Evolutionary conservation across 2,888 invertebrate species (phyloP).

Genomic region (Drosophila picticornis): DNA sequence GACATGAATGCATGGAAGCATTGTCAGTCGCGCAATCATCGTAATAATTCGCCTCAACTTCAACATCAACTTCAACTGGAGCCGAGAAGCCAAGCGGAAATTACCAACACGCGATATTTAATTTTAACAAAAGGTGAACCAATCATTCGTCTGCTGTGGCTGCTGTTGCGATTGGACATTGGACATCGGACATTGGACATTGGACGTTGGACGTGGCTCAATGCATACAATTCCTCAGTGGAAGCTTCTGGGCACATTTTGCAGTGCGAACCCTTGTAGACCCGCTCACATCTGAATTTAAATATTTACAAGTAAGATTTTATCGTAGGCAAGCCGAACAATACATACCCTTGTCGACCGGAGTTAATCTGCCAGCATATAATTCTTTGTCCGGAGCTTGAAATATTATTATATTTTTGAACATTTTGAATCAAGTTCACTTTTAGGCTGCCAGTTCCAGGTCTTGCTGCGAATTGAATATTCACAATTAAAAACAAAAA

Average conservation of each 20-base stretch:
- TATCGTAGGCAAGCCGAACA: neutral
- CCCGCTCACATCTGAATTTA: slow-evolving; percentile 2
- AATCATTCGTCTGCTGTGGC: slow-evolving; percentile 71
- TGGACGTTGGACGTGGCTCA: slow-evolving; percentile 13
- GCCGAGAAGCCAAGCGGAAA: slow-evolving; percentile 81
- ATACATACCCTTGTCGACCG: neutral
- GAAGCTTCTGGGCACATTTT: slow-evolving; percentile 38
- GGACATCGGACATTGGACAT: neutral
- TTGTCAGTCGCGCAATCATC: slow-evolving; percentile 80
- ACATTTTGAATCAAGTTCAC: neutral
- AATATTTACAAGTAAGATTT: neutral
- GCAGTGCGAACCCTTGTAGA: slow-evolving; percentile 7
- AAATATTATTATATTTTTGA: neutral
- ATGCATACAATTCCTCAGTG: slow-evolving; percentile 22
- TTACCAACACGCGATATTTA: slow-evolving; percentile 83
- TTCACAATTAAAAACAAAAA: neutral
- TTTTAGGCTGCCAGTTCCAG: neutral
- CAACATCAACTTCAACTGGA: slow-evolving; percentile 29
- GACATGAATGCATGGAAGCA: slow-evolving; percentile 76
- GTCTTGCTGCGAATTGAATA: neutral
- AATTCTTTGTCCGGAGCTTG: neutral
- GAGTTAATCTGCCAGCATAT: neutral
- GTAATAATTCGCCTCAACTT: slow-evolving; percentile 77
- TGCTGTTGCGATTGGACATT: slow-evolving; percentile 31
- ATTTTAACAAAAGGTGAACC: slow-evolving; percentile 80